A percentile compares a stretch with the other conserved stretches of the same genome.
phyloP scores from a whole-genome alignment of 2,797 vertebrate species.

The Mormyrus proboscirostris region DNA sequence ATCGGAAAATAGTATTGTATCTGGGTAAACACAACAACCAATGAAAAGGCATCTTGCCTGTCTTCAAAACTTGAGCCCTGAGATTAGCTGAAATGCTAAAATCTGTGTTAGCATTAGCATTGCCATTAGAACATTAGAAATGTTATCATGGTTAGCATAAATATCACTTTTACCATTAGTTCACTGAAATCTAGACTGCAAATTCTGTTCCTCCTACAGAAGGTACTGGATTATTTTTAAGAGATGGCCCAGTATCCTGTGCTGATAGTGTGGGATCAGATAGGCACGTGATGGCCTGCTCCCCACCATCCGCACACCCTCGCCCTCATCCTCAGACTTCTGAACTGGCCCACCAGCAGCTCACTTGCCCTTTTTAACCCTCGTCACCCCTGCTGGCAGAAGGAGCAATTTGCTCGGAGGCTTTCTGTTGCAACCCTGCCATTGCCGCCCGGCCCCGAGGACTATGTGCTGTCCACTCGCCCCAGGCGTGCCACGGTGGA shows the following conservation, averaged over 20 bases:
- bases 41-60: no score
- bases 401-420: slow-evolving; percentile 70
- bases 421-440: slow-evolving; percentile 71
- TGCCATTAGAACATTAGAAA: neutral
- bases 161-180: neutral
- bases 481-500: slow-evolving; percentile 80
- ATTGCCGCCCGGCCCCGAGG: slow-evolving; percentile 61
- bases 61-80: no score
- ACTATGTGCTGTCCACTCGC: slow-evolving; percentile 55
- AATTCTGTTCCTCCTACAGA: slow-evolving; percentile 1
- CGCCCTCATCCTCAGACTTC: neutral
- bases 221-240: neutral
- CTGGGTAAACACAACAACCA: no score
- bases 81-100: neutral
- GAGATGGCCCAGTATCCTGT: neutral
- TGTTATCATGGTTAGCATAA: neutral
- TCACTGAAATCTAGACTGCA: neutral
- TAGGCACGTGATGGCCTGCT: neutral
- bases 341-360: neutral
- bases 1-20: no score
- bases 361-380: slow-evolving; percentile 21
- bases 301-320: slow-evolving; percentile 13
- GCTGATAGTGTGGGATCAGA: neutral
- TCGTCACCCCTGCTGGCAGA: slow-evolving; percentile 53
- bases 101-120: neutral